Percentiles rank a stretch among this genome's conserved stretches.
Evolutionary conservation across 2,888 invertebrate species (phyloP).

Genomic region (Lomographa bimaculata): DNA sequence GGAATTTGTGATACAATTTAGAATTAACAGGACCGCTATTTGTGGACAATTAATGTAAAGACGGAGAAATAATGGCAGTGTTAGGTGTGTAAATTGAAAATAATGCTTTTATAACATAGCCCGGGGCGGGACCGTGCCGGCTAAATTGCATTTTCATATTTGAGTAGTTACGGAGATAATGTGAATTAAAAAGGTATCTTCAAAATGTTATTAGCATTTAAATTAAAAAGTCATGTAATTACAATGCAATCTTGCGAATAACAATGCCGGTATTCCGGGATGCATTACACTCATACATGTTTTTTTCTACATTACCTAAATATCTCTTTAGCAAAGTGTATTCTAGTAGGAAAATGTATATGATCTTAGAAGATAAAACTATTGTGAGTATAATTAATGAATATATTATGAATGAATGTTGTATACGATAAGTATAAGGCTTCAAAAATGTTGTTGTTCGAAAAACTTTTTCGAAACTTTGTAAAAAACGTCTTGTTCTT

Average conservation of each 20-base stretch:
- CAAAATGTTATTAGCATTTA: constrained; percentile 29
- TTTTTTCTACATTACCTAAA: no score
- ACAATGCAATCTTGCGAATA: neutral
- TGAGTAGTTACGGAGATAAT: constrained; percentile 36
- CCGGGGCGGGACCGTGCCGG: constrained; percentile 16
- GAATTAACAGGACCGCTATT: constrained; percentile 46
- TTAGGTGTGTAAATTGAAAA: constrained; percentile 43
- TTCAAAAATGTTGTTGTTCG: no score
- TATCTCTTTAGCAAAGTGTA: no score
- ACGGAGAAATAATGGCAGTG: constrained; percentile 37
- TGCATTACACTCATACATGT: no score
- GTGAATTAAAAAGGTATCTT: constrained; percentile 34
- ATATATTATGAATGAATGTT: no score
- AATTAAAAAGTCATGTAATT: constrained; percentile 10
- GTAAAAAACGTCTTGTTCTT: no score
- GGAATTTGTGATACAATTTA: constrained; percentile 53
- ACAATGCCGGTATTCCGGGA: no score
- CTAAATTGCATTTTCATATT: constrained; percentile 45
- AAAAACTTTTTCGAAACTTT: no score
- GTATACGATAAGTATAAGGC: no score
- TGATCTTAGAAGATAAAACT: no score
- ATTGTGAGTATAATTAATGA: no score
- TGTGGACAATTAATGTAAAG: constrained; percentile 42
- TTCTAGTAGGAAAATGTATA: no score
- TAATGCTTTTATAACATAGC: constrained; percentile 33